Evolutionary conservation across 2,113 vertebrate genomes (phyloP), one percentile per base, ranked within the genome.

Genomic region (Elanus axillaris): DNA sequence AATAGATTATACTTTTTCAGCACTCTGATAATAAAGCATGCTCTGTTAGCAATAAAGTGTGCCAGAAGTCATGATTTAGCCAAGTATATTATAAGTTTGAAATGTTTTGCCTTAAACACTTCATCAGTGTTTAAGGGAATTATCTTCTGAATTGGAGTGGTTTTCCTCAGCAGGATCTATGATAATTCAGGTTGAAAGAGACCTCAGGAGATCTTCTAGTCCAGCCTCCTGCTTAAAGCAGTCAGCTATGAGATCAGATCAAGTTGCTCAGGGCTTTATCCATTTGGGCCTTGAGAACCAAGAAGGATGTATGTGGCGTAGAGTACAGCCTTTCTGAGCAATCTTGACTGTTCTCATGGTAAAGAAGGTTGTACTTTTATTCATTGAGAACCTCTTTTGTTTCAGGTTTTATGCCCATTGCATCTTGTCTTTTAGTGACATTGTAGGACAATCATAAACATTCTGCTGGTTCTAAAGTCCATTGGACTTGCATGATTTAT

Each of bases 401-500:
- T 94, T 79, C 59, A 31, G 14, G n/a, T n/a, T n/a, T 71, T 59
- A 59, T 32, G 5, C n/a, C 19, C 15, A 27, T 38, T 52, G n/a
- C 48, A 5, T 53, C 50, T 74, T 66, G 26, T n/a, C 21, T 59
- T 67, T 23, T 34, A 62, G 18, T 73, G 52, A 19, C 8, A 25
- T 29, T 80, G 8, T 48, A 74, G 42, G 15, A 53, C 23, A 80
- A 21, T 48, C 76, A 47, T 32, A 62, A 90, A 45, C 58, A 15
- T 68, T 88, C 23, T 75, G 0, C 16, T 3, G 0, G 5, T 77
- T 77, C 45, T 66, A 36, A 4, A 2, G 0, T 91, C 32, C 12
- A 13, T 42, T 85, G 60, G 11, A 63, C 22, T 63, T 55, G 14
- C 5, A 19, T 55, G 15, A 9, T 58, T 58, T 90, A 45, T 34